Evolutionary conservation across 2,888 invertebrate species (phyloP), one percentile per base, ranked within the genome.

Genomic region (Orthosia gothica): DNA sequence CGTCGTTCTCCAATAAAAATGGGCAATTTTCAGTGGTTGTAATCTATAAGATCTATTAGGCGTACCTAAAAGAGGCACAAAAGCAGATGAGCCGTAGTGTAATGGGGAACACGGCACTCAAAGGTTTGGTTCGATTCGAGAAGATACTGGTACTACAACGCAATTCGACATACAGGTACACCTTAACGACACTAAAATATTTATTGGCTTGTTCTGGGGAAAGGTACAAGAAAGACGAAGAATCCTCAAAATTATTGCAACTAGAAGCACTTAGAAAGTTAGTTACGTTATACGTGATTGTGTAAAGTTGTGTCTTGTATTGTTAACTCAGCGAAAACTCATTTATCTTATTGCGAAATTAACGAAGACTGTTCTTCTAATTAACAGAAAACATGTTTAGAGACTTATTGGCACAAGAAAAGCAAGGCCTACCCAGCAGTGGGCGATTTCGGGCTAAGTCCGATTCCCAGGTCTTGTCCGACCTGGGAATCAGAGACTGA

Each of bases 201-300:
- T n/a, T 26, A 26, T 2, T 2, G 26, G 2, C 26, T 26, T 26
- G 26, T 26, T 26, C 18, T 45, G 20, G 5, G 18, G 20, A 59
- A 62, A 75, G 9, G 4, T 23, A 23, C 7, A 40, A 63, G 40
- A n/a, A 55, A 49, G 11, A 73, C 32, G 16, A 18, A 20, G 3
- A 68, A 49, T 74, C 15, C 11, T 54, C 54, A 15, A 11, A 32
- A 18, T 47, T 12, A n/a, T 49, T 75, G 62, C 23, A 49, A n/a
- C 54, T 63, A 63, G 15, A 73, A 23, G 4, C 12, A 26, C 49
- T 40, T 54, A 40, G 47, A 23, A 40, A 63, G 54, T 16, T 16
- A 16, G 49, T 50, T 74, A 15, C 18, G 52, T 57, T 1, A 77
- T 74, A 15, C 18, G 52, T 57, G 2, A 77, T 50, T 76, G 26